Conservation (phyloP, 1,140 invertebrate genomes). For the Saccostrea glomerata region DNA sequence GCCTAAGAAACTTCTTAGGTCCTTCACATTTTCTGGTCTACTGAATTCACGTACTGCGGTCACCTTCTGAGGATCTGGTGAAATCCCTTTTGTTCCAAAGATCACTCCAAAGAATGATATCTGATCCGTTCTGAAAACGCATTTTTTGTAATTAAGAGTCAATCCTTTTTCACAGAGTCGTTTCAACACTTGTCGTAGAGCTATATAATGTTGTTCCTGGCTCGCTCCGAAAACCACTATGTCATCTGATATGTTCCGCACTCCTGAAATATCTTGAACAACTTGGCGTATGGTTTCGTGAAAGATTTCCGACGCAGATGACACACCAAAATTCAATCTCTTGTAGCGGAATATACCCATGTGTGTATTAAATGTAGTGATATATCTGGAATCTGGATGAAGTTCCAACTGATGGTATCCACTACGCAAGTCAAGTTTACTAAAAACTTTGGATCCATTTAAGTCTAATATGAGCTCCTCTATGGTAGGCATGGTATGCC, state of each 20-base stretch:
- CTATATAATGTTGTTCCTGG: slow-evolving; percentile 61
- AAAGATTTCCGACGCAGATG: slow-evolving; percentile 50
- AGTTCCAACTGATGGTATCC: slow-evolving; percentile 63
- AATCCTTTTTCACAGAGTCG: slow-evolving; percentile 58
- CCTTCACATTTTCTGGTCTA: slow-evolving; percentile 59
- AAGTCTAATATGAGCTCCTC: slow-evolving; percentile 67
- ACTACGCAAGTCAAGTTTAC: slow-evolving; percentile 57
- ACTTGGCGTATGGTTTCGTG: slow-evolving; percentile 45
- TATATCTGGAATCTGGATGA: slow-evolving; percentile 47
- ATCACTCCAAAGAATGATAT: slow-evolving; percentile 63
- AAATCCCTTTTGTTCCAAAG: slow-evolving; percentile 56
- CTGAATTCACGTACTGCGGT: slow-evolving; percentile 66
- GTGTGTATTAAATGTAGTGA: slow-evolving; percentile 59
- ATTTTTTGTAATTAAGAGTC: slow-evolving; percentile 64
- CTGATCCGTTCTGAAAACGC: slow-evolving; percentile 48
- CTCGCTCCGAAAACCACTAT: slow-evolving; percentile 46
- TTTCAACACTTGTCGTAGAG: slow-evolving; percentile 57
- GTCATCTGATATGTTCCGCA: slow-evolving; percentile 63
- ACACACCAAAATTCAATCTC: slow-evolving; percentile 53
- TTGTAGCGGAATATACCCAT: slow-evolving; percentile 50
- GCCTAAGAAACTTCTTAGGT: slow-evolving; percentile 71
- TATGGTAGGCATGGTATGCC: slow-evolving; percentile 65
- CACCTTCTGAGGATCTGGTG: slow-evolving; percentile 62
- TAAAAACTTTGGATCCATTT: slow-evolving; percentile 56
- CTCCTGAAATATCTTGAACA: slow-evolving; percentile 51